Evolutionary conservation across 2,888 invertebrate genomes (phyloP), one percentile per base, ranked within the genome.

Genomic region (Sarcophaga variegata): DNA sequence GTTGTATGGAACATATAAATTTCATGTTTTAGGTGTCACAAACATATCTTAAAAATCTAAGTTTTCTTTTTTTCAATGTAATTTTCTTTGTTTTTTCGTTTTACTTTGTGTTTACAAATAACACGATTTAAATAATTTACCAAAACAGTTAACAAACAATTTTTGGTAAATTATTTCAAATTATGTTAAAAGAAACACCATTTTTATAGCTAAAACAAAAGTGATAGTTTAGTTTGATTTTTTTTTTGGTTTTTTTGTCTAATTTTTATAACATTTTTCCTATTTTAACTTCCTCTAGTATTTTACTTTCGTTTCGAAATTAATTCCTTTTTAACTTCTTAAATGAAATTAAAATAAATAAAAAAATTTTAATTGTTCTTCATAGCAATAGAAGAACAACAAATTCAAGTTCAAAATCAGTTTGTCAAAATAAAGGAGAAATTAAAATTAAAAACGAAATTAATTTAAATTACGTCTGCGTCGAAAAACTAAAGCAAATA

Each of bases 401-500:
- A 63, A n/a, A n/a, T 20, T 11, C 12, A 74, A n/a, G 59, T n/a
- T 14, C 3, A 22, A 17, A 37, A 37, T 37, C 37, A 37, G 0
- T 8, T 37, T 37, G 6, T 10, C 37, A 10, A 37, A 37, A 37
- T 37, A 10, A 37, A 37, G 37, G 8, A 8, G 37, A 10, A 8
- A 37, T 37, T 37, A 37, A 37, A 37, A 10, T 14, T 10, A 49
- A 59, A n/a, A 25, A 49, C 12, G 17, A 14, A 25, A 88, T 90
- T 90, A 93, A 88, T 93, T 93, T 74, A 93, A 88, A 88, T 93
- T 93, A 74, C 93, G 91, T 85, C 93, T 90, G 81, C 93, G 91
- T 47, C 93, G 91, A 90, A 97, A 97, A 87, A 97, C 97, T 88
- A 97, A 95, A 74, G 97, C 96, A 92, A 97, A 97, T 91, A 97